Conservation (phyloP, 2,888 invertebrate species). For the Diogma glabrata region DNA sequence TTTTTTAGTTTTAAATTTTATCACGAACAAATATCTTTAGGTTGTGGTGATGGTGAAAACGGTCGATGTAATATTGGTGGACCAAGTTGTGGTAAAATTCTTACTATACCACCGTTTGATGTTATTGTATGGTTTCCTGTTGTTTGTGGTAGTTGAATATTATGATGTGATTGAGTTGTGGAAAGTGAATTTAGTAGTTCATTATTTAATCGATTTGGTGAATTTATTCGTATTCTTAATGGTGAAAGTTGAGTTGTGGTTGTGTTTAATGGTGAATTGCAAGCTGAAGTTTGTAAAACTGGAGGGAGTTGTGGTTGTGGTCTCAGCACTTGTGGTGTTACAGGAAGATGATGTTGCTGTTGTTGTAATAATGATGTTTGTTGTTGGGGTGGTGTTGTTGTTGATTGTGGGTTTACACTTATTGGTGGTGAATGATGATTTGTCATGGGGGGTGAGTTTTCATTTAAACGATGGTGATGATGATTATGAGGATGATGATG, state of each 20-base stretch:
- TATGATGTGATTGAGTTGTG: slow-evolving; percentile 11
- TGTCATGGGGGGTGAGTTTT: slow-evolving; percentile 15
- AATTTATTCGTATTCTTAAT: slow-evolving; percentile 35
- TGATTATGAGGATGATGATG: slow-evolving; percentile 11
- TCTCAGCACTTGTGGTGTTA: slow-evolving; percentile 35
- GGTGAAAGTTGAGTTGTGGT: slow-evolving; percentile 17
- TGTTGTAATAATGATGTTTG: too few species aligned
- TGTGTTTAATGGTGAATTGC: slow-evolving; percentile 26
- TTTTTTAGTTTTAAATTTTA: slow-evolving; percentile 11
- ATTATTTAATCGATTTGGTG: slow-evolving; percentile 36
- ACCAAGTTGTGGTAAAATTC: slow-evolving; percentile 8
- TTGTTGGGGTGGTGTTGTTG: too few species aligned
- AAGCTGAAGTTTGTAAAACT: slow-evolving; percentile 23
- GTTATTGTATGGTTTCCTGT: slow-evolving; percentile 24
- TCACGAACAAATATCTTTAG: slow-evolving; percentile 18
- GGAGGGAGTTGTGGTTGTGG: slow-evolving; percentile 35
- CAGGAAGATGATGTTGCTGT: slow-evolving; percentile 30
- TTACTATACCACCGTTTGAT: slow-evolving; percentile 17
- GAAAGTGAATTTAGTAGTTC: slow-evolving; percentile 24
- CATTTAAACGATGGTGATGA: slow-evolving; percentile 5
- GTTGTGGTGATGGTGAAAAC: slow-evolving; percentile 36
- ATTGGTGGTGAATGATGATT: slow-evolving; percentile 17
- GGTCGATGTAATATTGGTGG: slow-evolving; percentile 28
- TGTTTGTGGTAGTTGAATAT: slow-evolving; percentile 15
- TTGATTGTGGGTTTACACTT: background rate